These are phyloP conservation scores for Metopia argyrocephala DNA, from an alignment of 2,888 invertebrate genomes.

Conservation along the genomic window DNA sequence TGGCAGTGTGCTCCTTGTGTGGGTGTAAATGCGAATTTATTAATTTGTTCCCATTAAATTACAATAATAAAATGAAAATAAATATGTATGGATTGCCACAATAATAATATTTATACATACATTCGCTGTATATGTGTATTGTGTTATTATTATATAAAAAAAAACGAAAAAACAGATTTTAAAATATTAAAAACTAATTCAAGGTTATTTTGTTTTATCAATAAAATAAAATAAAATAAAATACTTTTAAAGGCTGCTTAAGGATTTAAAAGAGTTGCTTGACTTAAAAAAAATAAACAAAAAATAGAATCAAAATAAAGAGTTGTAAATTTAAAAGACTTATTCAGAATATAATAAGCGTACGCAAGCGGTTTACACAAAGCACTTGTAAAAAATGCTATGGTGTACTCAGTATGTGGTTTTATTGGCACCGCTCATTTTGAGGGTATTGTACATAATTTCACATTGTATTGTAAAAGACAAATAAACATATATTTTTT, in stretches of 20 bases:
- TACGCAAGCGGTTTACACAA: no score
- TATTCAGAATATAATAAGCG: no score
- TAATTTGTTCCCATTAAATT: constrained; percentile 19
- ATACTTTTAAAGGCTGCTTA: background rate
- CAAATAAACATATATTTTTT: no score
- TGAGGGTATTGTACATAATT: no score
- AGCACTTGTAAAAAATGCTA: no score
- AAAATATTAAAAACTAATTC: constrained; percentile 27
- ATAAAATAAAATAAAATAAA: no score
- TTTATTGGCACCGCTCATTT: no score
- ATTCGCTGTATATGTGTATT: background rate
- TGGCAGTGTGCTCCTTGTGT: constrained; percentile 7
- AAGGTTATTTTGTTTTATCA: constrained; percentile 26
- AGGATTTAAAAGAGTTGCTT: background rate
- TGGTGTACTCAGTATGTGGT: no score
- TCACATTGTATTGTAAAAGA: no score
- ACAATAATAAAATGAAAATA: constrained; percentile 24
- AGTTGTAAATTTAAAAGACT: no score
- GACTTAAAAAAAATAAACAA: no score
- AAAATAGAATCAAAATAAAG: no score
- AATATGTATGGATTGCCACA: background rate
- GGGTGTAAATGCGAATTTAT: constrained; percentile 21
- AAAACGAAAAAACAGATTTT: background rate
- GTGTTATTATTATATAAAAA: background rate
- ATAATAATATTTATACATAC: constrained; percentile 1